Percentiles rank a stretch among this genome's conserved stretches.
Conservation (phyloP, 2,888 invertebrate species). For the Aspidiotus destructor region DNA sequence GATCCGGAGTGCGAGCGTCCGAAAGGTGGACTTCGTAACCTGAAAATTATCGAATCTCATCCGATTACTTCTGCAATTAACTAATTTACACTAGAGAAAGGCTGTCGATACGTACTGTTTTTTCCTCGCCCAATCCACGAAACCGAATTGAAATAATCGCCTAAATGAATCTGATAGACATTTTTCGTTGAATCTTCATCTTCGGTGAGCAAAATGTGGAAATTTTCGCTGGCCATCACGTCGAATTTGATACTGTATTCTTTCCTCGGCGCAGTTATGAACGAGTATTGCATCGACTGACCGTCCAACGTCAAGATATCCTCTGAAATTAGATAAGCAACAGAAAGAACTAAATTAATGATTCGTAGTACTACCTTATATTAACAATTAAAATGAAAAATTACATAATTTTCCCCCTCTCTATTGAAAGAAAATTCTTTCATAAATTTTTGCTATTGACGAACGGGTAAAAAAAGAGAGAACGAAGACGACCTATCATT, state of each 20-base stretch:
- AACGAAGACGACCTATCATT: too few relatives aligned
- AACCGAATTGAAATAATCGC: conserved; percentile 50
- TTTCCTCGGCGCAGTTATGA: conserved; percentile 55
- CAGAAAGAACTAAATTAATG: too few relatives aligned
- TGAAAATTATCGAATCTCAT: not conserved
- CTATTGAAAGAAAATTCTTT: too few relatives aligned
- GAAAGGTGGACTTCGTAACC: conserved; percentile 51
- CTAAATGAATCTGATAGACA: conserved; percentile 54
- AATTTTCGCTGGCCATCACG: conserved; percentile 49
- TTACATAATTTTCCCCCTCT: too few relatives aligned
- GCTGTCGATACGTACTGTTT: conserved; percentile 47
- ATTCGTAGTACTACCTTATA: too few relatives aligned
- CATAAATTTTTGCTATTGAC: too few relatives aligned
- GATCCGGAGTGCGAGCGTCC: conserved; percentile 50
- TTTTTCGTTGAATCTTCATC: conserved; percentile 49
- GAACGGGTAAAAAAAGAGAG: too few relatives aligned
- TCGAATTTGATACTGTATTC: conserved; percentile 54
- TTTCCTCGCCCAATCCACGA: conserved; percentile 57
- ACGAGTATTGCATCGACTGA: conserved; percentile 55
- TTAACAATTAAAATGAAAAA: too few relatives aligned
- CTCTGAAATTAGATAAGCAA: conserved; percentile 46
- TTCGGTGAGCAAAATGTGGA: conserved; percentile 52
- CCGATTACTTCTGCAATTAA: not conserved
- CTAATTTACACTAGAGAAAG: not conserved
- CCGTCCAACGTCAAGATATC: conserved; percentile 54